Base-by-base conservation (phyloP, 1,140 invertebrate species). In the Drosophila triauraria region DNA sequence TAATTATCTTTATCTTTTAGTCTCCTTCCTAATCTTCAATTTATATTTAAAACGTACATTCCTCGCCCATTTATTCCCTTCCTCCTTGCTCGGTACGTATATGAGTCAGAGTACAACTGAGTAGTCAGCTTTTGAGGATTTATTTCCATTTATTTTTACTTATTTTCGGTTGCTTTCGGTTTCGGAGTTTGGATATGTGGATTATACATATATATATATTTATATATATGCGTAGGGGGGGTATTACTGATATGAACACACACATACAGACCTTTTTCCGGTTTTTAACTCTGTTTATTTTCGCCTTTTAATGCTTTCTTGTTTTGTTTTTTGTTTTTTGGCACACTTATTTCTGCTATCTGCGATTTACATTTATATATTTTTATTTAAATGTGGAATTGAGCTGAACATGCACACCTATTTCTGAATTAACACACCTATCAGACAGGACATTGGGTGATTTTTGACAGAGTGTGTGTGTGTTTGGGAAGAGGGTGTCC, bases 91-190 rank as follows among this genome's bases (percentile, higher is more conserved):
- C 51, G 74, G 75, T 77, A 77, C 75, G 75, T 77, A 77, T 77
- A 68, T 69, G 56, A 77, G 75, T 77, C 75, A 77, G 75, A 77
- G 75, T 77, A 77, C 74, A 60, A 77, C 75, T 61, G 75, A 77
- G 63, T 68, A 77, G 72, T 68, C 62, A 54, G 75, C 62, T 47
- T 68, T 43, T 1, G 43, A 51, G 43, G 43, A 62, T 42, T 30
- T 25, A n/a, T 62, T 25, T 17, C 15, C 43, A 10, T 61, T 17
- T 40, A 2, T 35, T 23, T 48, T 46, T 57, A 27, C 17, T 30
- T 51, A 8, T 17, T 12, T 57, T 15, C 17, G 2, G 13, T n/a
- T 57, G 40, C 7, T 17, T 17, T 47, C 9, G 44, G 20, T 12
- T 17, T 7, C n/a, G 32, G 47, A 44, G 20, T 20, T 15, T 30